Evolutionary conservation across 37 sponge, comb jelly and placozoan species (phyloP), one percentile per base, ranked within the genome.

Genomic region (Cladorhizidae sp.): DNA sequence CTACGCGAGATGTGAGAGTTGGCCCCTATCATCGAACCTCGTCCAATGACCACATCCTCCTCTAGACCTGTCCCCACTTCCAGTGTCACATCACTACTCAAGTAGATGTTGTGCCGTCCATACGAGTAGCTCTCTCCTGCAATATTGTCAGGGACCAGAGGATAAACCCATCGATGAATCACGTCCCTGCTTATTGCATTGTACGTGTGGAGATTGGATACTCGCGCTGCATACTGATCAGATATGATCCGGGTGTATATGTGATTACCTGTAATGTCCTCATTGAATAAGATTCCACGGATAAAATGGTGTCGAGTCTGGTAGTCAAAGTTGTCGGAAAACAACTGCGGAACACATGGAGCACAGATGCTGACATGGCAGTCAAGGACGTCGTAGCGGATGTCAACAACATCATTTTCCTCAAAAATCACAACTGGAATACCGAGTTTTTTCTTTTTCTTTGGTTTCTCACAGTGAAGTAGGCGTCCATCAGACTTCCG

Each of bases 261-360:
- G 73, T 88, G 85, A 54, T 93, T 88, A 5, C 97, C 93, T 17
- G 83, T 79, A 29, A 96, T 86, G 63, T 95, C 98, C 64, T 95
- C 98, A 41, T 89, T 90, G 22, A 89, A 83, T 23, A 96, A 71
- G 52, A 99, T 90, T 7, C 99, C 99, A 18, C 89, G 77, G 63
- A 99, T 89, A 70, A 99, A 99, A 56, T 96, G 92, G 58, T 99
- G 84, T 41, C 87, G 83, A 29, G 90, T 92, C 59, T 94, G 95
- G 79, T 94, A 97, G 77, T 99, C 99, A 75, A 96, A 99, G 85
- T 99, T 96, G 55, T 99, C 99, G 3, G 91, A 80, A 67, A 99
- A 99, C 18, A 96, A 89, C 40, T 89, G 86, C 0, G 97, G 97
- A 0, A 97, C 93, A 36, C 74, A 71, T 5, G 99, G 95, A 39